These are phyloP conservation scores for Rhynchomys soricoides DNA, from an alignment of 2,113 vertebrate species.

Conservation along the genomic window DNA sequence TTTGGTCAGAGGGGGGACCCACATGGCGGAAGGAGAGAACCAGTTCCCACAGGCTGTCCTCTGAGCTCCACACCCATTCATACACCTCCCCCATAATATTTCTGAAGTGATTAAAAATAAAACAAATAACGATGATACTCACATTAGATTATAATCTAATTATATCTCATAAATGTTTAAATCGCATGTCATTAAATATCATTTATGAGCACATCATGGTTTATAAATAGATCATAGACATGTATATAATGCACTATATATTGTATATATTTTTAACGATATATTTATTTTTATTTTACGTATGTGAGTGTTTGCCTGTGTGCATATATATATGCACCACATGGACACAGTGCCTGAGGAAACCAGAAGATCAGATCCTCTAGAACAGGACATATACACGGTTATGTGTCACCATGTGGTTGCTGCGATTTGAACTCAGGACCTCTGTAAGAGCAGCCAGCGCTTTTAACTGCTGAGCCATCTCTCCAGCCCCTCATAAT, in stretches of 20 bases:
- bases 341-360: not conserved
- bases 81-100: not conserved
- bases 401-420: not conserved
- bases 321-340: not conserved
- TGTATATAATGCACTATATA: not conserved
- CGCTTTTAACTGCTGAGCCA: not conserved
- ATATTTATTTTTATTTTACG: not conserved
- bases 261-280: not conserved
- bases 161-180: not conserved
- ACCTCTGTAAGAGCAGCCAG: not conserved
- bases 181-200: no score
- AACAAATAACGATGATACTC: not conserved
- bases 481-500: not conserved
- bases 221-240: not conserved
- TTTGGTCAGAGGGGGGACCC: not conserved
- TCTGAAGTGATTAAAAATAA: not conserved
- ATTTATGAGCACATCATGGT: not conserved
- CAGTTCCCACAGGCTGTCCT: not conserved
- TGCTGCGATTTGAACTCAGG: not conserved
- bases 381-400: not conserved
- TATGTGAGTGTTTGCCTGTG: not conserved
- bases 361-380: not conserved
- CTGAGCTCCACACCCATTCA: not conserved
- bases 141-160: not conserved
- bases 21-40: not conserved